A percentile compares a stretch with the other conserved stretches of the same genome.
Evolutionary conservation across 2,113 vertebrate species (phyloP).

Genomic region (Pseudopipra pipra): DNA sequence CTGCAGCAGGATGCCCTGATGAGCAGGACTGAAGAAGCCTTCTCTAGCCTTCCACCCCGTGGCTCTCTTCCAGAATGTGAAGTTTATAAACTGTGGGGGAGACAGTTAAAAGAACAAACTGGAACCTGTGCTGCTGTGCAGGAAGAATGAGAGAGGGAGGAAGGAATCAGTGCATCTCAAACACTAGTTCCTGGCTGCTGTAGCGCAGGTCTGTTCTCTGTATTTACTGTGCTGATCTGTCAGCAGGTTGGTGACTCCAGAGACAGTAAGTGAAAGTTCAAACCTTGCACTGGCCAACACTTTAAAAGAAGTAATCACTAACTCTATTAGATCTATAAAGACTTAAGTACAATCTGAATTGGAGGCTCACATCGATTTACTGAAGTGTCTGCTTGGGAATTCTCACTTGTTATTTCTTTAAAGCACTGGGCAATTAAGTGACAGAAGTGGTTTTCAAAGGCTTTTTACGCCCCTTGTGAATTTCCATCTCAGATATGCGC

Average conservation of each 20-base stretch:
- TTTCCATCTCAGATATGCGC: background rate
- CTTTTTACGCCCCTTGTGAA: background rate
- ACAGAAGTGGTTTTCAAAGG: background rate
- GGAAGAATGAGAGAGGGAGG: background rate
- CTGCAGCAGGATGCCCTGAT: accelerated
- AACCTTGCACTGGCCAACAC: background rate
- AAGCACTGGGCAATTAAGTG: background rate
- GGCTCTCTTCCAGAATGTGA: background rate
- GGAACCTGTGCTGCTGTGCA: background rate
- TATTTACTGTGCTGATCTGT: background rate
- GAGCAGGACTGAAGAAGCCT: background rate
- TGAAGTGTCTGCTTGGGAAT: background rate
- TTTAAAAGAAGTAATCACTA: background rate
- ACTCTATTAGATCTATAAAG: background rate
- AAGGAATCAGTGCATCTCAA: background rate
- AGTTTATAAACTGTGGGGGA: background rate
- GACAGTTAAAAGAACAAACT: background rate
- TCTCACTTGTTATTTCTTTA: background rate
- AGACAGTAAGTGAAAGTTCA: background rate
- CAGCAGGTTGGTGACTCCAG: background rate
- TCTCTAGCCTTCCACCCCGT: accelerated
- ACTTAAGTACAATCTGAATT: background rate
- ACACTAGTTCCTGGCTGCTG: background rate
- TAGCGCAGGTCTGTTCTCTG: background rate
- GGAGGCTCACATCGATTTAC: background rate